Conservation (phyloP, 2,113 vertebrate species). For the Dipodomys stephensi region DNA sequence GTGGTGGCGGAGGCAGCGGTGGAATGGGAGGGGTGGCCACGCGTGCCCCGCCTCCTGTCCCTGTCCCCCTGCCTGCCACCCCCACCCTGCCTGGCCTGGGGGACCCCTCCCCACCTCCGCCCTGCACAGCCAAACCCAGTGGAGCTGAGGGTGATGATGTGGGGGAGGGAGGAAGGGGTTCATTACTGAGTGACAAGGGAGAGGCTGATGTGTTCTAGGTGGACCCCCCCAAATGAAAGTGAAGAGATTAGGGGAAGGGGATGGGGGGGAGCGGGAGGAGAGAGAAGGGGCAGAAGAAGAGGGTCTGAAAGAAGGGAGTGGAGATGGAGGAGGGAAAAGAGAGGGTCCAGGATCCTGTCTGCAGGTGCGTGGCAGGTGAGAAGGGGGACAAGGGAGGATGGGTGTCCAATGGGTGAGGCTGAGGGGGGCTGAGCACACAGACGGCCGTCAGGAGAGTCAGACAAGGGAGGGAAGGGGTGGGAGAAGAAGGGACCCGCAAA, state of each 20-base stretch:
- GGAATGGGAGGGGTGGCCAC: constrained; percentile 23
- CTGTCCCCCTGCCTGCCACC: not conserved
- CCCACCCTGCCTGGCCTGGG: not conserved
- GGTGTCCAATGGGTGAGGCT: not conserved
- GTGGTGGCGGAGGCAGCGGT: not conserved
- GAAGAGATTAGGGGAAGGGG: not conserved
- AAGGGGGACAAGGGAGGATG: no score
- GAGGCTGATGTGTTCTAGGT: not conserved
- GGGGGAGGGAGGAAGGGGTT: not conserved
- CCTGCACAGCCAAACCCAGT: not conserved
- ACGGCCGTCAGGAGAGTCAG: no score
- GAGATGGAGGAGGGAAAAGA: not conserved
- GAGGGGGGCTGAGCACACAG: no score
- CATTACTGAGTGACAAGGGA: not conserved
- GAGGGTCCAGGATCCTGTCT: not conserved
- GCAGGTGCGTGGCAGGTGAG: not conserved
- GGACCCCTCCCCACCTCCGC: not conserved
- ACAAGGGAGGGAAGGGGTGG: no score
- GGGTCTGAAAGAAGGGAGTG: not conserved
- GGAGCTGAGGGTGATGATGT: not conserved
- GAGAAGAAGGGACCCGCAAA: no score
- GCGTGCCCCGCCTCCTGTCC: not conserved
- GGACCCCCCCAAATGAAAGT: not conserved
- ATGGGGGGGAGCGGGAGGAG: not conserved
- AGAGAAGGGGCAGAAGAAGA: not conserved